Conservation (phyloP, 2,797 vertebrate species). For the Karalla daura region DNA sequence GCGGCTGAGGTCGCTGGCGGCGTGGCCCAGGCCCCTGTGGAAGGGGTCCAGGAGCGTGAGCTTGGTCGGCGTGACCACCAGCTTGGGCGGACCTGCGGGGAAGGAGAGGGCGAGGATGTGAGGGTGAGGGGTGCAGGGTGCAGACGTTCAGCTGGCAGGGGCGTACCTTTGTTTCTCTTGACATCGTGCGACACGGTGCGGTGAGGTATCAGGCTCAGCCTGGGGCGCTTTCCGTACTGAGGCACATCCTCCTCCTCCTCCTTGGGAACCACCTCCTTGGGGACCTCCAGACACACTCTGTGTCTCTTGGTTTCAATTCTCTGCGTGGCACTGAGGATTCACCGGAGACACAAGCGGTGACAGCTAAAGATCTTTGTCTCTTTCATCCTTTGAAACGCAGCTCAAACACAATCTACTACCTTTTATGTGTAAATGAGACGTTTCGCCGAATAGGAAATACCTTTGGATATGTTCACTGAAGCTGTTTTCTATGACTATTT, state of each 20-base stretch:
- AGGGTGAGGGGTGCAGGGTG: neutral
- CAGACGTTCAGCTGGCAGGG: neutral
- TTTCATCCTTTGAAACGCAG: neutral
- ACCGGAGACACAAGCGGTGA: neutral
- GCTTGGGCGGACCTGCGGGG: constrained; percentile 74
- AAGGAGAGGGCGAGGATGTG: neutral
- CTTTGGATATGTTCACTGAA: neutral
- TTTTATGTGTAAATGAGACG: neutral
- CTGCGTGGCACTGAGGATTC: constrained; percentile 85
- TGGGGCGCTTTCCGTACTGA: constrained; percentile 77
- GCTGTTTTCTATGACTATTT: too few relatives aligned
- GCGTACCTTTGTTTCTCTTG: constrained; percentile 77
- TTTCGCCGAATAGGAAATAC: neutral
- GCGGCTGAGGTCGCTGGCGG: constrained; percentile 37
- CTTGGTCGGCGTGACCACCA: constrained; percentile 82
- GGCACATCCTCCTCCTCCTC: constrained; percentile 80
- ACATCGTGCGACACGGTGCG: constrained; percentile 57
- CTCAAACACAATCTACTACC: neutral
- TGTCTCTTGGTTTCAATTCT: constrained; percentile 97
- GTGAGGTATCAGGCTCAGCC: constrained; percentile 75
- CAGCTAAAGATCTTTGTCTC: neutral
- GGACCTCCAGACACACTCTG: constrained; percentile 93
- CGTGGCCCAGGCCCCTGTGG: constrained; percentile 59
- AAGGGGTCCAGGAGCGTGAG: constrained; percentile 78
- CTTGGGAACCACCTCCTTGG: constrained; percentile 91